These are phyloP conservation scores for Stratiolaelaps scimitus DNA, from an alignment of 1,140 invertebrate genomes.

Conservation along the genomic window DNA sequence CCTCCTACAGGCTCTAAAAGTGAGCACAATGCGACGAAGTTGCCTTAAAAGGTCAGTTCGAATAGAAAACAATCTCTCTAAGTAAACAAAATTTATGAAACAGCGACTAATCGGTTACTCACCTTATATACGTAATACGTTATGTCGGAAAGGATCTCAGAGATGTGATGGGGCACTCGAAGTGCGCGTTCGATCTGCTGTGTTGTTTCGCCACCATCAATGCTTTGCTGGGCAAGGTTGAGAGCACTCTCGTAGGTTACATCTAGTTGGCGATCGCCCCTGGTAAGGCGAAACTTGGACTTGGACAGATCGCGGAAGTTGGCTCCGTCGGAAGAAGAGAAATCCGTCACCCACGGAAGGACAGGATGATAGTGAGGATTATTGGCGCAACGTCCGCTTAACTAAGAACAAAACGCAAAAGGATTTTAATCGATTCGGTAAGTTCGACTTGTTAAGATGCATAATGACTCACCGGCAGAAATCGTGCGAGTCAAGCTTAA, in stretches of 20 bases:
- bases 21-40: too few species aligned
- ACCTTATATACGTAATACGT: constrained; percentile 95
- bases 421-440: not conserved
- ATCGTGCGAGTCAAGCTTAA: not conserved
- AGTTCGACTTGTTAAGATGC: not conserved
- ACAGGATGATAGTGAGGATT: constrained; percentile 88
- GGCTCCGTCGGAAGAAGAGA: constrained; percentile 58
- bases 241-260: constrained; percentile 58
- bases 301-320: constrained; percentile 83
- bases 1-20: too few species aligned
- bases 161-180: constrained; percentile 76
- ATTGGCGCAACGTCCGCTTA: constrained; percentile 59
- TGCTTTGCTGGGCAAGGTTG: constrained; percentile 8
- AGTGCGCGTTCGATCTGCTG: constrained; percentile 29
- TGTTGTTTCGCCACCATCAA: too few species aligned
- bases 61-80: too few species aligned
- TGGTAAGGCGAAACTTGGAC: constrained; percentile 89
- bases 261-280: constrained; percentile 88
- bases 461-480: not conserved
- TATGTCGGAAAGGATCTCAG: constrained; percentile 88
- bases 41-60: too few species aligned
- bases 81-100: too few species aligned
- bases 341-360: constrained; percentile 94
- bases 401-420: constrained; percentile 39
- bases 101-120: too few species aligned